Evolutionary conservation across 2,797 vertebrate genomes (phyloP).

Genomic region (Sphaeramia orbicularis): DNA sequence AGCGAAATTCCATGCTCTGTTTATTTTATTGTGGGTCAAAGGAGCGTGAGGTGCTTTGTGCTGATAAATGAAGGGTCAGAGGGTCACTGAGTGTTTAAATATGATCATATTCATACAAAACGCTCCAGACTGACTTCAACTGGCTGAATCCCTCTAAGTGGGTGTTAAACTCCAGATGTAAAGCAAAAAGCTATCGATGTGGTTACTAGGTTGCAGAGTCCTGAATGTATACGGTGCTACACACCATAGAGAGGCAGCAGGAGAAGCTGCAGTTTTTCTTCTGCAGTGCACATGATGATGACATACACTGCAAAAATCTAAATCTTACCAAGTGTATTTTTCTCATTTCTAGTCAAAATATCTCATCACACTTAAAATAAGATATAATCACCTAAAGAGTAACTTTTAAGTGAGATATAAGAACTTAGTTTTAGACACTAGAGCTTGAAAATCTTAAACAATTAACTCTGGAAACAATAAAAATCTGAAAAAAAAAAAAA

Average conservation of each 20-base stretch:
- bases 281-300: conserved; percentile 19
- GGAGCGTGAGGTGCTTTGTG: not conserved
- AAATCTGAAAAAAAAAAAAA: too few relatives aligned
- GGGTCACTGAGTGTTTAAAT: not conserved
- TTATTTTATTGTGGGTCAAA: not conserved
- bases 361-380: too few relatives aligned
- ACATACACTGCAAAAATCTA: too few relatives aligned
- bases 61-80: not conserved
- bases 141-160: conserved; percentile 17
- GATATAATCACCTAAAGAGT: too few relatives aligned
- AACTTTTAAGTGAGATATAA: too few relatives aligned
- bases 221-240: conserved; percentile 4
- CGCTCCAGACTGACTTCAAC: not conserved
- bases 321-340: too few relatives aligned
- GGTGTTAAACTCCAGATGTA: conserved; percentile 38
- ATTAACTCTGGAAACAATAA: too few relatives aligned
- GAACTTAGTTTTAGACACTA: too few relatives aligned
- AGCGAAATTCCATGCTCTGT: not conserved
- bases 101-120: not conserved
- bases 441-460: too few relatives aligned
- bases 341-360: too few relatives aligned
- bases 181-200: conserved; percentile 40
- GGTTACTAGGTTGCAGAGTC: conserved; percentile 66
- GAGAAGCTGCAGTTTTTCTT: conserved; percentile 14
- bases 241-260: conserved; percentile 14